Base-by-base conservation (phyloP, 2,888 invertebrate species). In the Syritta pipiens region DNA sequence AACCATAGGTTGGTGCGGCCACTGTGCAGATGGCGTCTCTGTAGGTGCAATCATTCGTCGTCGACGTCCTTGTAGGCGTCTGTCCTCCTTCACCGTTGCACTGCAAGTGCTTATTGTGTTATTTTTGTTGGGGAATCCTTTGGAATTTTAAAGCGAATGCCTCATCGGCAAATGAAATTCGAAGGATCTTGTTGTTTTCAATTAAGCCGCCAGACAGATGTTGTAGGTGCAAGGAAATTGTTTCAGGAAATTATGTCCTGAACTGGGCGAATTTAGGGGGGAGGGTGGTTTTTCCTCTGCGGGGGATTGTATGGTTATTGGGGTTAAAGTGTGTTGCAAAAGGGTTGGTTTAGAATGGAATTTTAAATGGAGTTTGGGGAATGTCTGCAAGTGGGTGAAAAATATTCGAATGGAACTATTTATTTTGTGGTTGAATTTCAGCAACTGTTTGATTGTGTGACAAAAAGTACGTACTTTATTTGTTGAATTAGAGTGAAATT, bases 41-140 rank as follows among this genome's bases (percentile, higher is more conserved):
- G 35, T 53, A 28, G 20, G 55, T 62, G 69, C 62, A 69, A 62
- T 75, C 62, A 69, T 48, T 69, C 46, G 59, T 46, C 59, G 44
- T 59, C 59, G 42, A n/a, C n/a, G n/a, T n/a, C n/a, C n/a, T n/a
- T n/a, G n/a, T n/a, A n/a, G n/a, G n/a, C n/a, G n/a, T n/a, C n/a
- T 32, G 37, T 17, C 30, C 46, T 59, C 10, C 53, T 19, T 28
- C 7, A 9, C 9, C 4, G 22, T 42, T 37, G 12, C 12, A 24
- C 7, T 20, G 24, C 35, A n/a, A n/a, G 28, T 44, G 59, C 17
- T 60, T 55, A 46, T 67, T 65, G 32, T n/a, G n/a, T 65, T 60
- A 40, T 55, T 48, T 24, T n/a, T 26, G 6, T 10, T 37, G 26
- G 53, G 53, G 44, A 53, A 37, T 69, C 57, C 12, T 46, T 48